These are phyloP conservation scores for Diorhabda carinulata DNA, from an alignment of 1,140 invertebrate genomes.

Conservation along the genomic window DNA sequence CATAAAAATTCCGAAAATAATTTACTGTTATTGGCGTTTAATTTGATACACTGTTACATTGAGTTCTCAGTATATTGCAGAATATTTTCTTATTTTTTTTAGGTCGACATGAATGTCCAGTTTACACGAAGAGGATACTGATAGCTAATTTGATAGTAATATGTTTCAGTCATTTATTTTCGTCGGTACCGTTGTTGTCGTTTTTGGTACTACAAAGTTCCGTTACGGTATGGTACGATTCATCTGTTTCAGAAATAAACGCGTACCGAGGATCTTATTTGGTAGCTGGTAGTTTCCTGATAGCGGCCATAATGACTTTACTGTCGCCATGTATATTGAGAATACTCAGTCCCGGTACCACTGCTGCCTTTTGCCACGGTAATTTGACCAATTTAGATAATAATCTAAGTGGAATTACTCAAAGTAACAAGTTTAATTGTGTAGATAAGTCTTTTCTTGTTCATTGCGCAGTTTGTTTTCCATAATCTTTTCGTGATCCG, in stretches of 20 bases:
- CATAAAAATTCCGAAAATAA: no score
- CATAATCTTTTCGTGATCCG: no score
- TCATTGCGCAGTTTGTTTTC: no score
- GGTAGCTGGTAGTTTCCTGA: slow-evolving; percentile 52
- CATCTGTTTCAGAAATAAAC: slow-evolving; percentile 26
- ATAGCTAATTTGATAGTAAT: slow-evolving; percentile 55
- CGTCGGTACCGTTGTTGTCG: slow-evolving; percentile 61
- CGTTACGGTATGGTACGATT: slow-evolving; percentile 49
- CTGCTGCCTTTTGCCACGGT: slow-evolving; percentile 44
- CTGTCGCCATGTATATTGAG: slow-evolving; percentile 54
- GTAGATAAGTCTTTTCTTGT: no score
- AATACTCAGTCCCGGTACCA: slow-evolving; percentile 53
- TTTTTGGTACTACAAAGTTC: slow-evolving; percentile 58
- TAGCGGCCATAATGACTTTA: slow-evolving; percentile 54
- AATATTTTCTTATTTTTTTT: neutral
- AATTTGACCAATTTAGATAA: neutral
- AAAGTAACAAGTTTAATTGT: no score
- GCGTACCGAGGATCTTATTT: slow-evolving; percentile 42
- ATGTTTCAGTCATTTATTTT: slow-evolving; percentile 56
- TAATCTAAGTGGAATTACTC: no score
- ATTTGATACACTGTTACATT: no score
- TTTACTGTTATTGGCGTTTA: no score
- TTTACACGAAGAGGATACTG: slow-evolving; percentile 46
- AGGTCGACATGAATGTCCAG: slow-evolving; percentile 51
- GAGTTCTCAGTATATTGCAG: no score